Evolutionary conservation across 2,113 vertebrate species (phyloP).

Genomic region (Hiodon tergisus): DNA sequence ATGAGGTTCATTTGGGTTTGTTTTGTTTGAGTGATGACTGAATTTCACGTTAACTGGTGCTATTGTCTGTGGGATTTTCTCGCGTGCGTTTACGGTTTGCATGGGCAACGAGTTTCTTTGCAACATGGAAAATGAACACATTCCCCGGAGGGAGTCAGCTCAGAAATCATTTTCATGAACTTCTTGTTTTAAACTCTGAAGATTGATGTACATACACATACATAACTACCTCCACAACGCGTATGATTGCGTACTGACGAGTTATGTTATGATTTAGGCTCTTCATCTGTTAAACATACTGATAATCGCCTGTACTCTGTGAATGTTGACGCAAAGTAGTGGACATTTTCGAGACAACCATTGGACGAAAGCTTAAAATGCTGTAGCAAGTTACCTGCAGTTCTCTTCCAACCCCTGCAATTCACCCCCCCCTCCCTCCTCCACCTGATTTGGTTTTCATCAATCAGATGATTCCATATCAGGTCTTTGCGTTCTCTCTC

Average conservation of each 20-base stretch:
- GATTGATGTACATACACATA: conserved; percentile 52
- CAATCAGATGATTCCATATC: too few relatives aligned
- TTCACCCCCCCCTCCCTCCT: too few relatives aligned
- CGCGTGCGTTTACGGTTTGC: background rate
- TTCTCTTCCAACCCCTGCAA: background rate
- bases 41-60: conserved; percentile 20
- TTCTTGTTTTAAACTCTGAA: background rate
- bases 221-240: conserved; percentile 86
- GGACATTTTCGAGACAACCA: background rate
- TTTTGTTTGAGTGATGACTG: background rate
- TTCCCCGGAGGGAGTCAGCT: background rate
- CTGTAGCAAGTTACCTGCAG: background rate
- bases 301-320: background rate
- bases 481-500: background rate
- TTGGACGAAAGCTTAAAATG: background rate
- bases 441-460: too few relatives aligned
- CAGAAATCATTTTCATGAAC: background rate
- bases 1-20: background rate
- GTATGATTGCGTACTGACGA: conserved; percentile 61
- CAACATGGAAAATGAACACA: background rate
- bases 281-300: background rate
- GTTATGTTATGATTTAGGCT: background rate
- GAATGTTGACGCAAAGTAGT: conserved; percentile 1
- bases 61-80: conserved; percentile 13
- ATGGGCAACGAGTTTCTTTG: conserved; percentile 10